Percentiles rank a stretch among this genome's conserved stretches.
Evolutionary conservation across 2,888 invertebrate species (phyloP).

Genomic region (Allolobophora icterica): DNA sequence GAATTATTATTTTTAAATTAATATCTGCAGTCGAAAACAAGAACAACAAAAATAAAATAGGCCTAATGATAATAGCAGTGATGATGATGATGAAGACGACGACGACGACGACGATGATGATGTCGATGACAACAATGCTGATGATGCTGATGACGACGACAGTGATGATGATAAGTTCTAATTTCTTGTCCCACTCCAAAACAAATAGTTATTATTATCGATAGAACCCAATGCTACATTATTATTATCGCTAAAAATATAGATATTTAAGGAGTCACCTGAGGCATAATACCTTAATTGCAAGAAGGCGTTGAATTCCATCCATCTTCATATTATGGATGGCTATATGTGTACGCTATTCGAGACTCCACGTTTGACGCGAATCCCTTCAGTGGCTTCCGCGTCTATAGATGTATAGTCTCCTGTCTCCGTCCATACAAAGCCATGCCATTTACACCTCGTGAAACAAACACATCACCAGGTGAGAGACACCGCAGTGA

Average conservation of each 20-base stretch:
- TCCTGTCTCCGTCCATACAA: not conserved
- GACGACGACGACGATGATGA: not conserved
- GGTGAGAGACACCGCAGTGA: not conserved
- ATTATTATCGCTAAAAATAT: no score
- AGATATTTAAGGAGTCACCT: not conserved
- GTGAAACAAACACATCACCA: not conserved
- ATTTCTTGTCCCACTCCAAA: no score
- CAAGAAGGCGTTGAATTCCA: not conserved
- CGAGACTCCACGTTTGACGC: not conserved
- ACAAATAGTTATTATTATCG: no score
- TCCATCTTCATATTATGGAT: no score
- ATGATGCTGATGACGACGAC: not conserved
- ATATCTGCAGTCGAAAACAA: not conserved
- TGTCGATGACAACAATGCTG: not conserved
- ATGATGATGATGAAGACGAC: not conserved
- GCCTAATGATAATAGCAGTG: no score
- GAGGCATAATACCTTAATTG: no score
- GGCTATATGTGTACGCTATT: not conserved
- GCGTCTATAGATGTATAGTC: not conserved
- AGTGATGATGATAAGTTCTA: not conserved
- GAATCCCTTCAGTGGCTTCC: not conserved
- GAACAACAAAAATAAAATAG: not conserved
- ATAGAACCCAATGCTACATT: no score
- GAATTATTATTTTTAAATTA: not conserved
- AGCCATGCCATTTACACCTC: not conserved